phyloP scores from a whole-genome alignment of 2,797 vertebrate genomes.

The Microcaecilia unicolor region DNA sequence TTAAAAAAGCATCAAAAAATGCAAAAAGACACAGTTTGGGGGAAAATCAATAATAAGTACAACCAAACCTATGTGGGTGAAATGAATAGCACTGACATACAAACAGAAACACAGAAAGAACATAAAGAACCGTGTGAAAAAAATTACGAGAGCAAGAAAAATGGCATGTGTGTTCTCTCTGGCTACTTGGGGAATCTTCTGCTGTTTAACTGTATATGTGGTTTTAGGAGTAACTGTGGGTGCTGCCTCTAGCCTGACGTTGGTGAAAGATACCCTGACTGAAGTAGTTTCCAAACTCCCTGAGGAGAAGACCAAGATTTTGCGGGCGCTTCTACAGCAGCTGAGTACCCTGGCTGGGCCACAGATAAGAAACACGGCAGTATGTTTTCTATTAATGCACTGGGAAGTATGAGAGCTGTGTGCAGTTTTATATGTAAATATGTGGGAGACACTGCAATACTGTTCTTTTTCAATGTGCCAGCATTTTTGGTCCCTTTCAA shows the following conservation, averaged over 20 bases:
- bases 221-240: constrained; percentile 60
- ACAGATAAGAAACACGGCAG: constrained; percentile 82
- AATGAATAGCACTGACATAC: too few relatives aligned
- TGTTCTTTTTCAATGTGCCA: not conserved
- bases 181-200: too few relatives aligned
- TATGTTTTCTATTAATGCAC: constrained; percentile 34
- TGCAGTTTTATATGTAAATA: too few relatives aligned
- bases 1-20: too few relatives aligned
- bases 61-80: too few relatives aligned
- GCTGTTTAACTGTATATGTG: too few relatives aligned
- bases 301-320: constrained; percentile 60
- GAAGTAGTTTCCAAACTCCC: constrained; percentile 41
- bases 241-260: constrained; percentile 68
- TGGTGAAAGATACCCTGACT: constrained; percentile 53
- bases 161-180: too few relatives aligned
- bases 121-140: too few relatives aligned
- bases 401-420: not conserved
- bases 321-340: constrained; percentile 62
- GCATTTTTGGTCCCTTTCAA: not conserved
- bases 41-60: too few relatives aligned
- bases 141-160: too few relatives aligned
- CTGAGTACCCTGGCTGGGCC: constrained; percentile 63
- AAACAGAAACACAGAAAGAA: too few relatives aligned
- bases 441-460: not conserved
- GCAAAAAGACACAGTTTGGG: too few relatives aligned